phyloP scores from a whole-genome alignment of 1,140 invertebrate genomes.

The Oncopodura yosiiana region DNA sequence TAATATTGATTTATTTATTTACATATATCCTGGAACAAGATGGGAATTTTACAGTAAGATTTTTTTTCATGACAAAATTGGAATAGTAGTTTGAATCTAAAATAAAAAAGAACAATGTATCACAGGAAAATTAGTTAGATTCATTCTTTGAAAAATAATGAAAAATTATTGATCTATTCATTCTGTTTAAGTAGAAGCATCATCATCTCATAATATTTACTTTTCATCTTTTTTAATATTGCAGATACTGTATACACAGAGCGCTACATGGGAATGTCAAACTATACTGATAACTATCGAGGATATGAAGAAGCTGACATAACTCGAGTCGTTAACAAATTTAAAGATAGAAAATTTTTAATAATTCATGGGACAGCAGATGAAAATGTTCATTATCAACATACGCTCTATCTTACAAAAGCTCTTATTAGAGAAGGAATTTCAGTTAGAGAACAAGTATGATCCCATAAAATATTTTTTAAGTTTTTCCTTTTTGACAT shows the following conservation, averaged over 20 bases:
- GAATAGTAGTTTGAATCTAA: background rate
- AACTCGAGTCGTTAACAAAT: constrained; percentile 56
- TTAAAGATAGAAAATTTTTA: constrained; percentile 49
- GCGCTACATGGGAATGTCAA: constrained; percentile 62
- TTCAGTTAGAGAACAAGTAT: constrained; percentile 67
- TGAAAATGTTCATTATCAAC: constrained; percentile 69
- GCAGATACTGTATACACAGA: constrained; percentile 76
- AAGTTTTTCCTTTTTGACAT: background rate
- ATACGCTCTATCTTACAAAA: constrained; percentile 67
- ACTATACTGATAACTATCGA: constrained; percentile 51
- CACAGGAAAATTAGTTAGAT: background rate
- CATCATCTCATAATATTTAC: background rate
- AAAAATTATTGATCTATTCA: background rate
- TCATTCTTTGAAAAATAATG: background rate
- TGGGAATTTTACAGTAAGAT: constrained; percentile 66
- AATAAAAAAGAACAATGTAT: background rate
- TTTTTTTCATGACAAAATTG: background rate
- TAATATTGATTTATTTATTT: no score
- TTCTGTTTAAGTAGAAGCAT: no score
- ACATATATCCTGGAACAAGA: no score
- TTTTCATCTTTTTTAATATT: constrained; percentile 34
- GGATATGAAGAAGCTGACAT: constrained; percentile 64
- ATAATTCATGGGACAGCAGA: constrained; percentile 69
- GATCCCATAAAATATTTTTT: constrained; percentile 7
- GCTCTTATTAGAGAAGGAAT: constrained; percentile 61